Conservation (phyloP, 2,113 vertebrate species). For the Festucalex cinctus region DNA sequence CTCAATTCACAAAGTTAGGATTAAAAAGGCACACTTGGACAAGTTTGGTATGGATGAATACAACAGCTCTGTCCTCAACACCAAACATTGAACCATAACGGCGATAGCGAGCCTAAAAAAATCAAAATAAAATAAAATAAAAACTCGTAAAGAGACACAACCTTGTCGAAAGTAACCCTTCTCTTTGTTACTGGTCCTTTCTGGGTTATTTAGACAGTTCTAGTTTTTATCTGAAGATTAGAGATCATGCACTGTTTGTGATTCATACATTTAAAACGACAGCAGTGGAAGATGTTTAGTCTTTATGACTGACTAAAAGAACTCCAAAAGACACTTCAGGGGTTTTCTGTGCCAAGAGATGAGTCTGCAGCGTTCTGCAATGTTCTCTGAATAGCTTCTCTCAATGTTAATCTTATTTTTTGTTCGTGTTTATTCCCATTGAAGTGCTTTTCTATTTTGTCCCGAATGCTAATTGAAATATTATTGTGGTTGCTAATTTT, state of each 20-base stretch:
- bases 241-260: no score
- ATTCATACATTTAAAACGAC: not conserved
- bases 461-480: slow-evolving; percentile 15
- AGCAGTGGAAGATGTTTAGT: not conserved
- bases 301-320: slow-evolving; percentile 4
- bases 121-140: no score
- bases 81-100: not conserved
- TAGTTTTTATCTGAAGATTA: no score
- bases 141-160: no score
- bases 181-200: no score
- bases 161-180: no score
- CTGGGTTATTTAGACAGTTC: no score
- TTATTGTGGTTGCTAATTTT: not conserved
- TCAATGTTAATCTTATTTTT: not conserved
- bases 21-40: not conserved
- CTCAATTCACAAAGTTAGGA: not conserved
- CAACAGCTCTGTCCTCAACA: not conserved
- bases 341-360: slow-evolving; percentile 28
- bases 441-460: not conserved
- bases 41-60: not conserved
- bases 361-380: slow-evolving; percentile 12
- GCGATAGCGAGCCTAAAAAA: no score
- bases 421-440: not conserved
- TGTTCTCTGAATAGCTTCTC: slow-evolving; percentile 18
- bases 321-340: slow-evolving; percentile 19